Evolutionary conservation across 2,888 invertebrate species (phyloP).

Genomic region (Trichopria drosophilae): DNA sequence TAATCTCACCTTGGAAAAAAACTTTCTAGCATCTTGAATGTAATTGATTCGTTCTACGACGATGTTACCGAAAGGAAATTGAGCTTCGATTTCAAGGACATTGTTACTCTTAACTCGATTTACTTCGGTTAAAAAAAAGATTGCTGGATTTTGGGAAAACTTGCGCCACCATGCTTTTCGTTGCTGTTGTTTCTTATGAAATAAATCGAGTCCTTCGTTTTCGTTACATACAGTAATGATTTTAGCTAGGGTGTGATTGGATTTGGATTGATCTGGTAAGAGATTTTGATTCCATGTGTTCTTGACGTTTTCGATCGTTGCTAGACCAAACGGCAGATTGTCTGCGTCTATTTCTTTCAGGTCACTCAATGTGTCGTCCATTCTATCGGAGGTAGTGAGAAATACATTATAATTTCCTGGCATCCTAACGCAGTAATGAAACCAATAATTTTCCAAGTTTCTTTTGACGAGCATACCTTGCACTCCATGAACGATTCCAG

Average conservation of each 20-base stretch:
- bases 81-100: conserved; percentile 67
- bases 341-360: conserved; percentile 33
- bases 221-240: conserved; percentile 42
- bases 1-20: conserved; percentile 27
- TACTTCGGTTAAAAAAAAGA: conserved; percentile 68
- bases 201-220: conserved; percentile 63
- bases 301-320: conserved; percentile 41
- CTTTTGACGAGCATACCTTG: conserved; percentile 61
- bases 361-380: conserved; percentile 36
- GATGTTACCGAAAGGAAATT: conserved; percentile 67
- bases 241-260: conserved; percentile 42
- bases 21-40: conserved; percentile 42
- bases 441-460: conserved; percentile 65
- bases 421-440: conserved; percentile 59
- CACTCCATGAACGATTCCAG: conserved; percentile 55
- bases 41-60: conserved; percentile 66
- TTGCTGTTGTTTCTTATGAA: conserved; percentile 75
- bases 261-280: conserved; percentile 25
- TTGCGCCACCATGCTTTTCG: conserved; percentile 86
- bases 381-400: conserved; percentile 42
- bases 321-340: conserved; percentile 47
- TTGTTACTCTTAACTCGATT: conserved; percentile 56
- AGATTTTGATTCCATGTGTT: conserved; percentile 42
- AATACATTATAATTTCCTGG: conserved; percentile 62
- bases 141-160: conserved; percentile 66